Conservation (phyloP, 2,888 invertebrate genomes). For the Opisthograptis luteolata region DNA sequence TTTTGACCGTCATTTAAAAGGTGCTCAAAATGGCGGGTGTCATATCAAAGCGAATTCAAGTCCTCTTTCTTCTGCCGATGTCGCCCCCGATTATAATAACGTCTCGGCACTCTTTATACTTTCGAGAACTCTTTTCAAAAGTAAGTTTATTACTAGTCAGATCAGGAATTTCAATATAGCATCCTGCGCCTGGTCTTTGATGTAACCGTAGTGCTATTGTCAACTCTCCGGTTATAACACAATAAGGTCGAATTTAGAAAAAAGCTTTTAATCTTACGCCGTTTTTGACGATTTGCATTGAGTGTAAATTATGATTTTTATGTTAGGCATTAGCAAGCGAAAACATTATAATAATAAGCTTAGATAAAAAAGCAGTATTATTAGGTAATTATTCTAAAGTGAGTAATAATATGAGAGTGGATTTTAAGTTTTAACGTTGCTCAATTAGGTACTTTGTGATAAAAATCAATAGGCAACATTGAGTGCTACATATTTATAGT, state of each 20-base stretch:
- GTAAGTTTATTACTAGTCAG: slow-evolving; percentile 80
- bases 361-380: neutral
- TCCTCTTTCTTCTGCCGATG: slow-evolving; percentile 36
- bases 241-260: slow-evolving; percentile 15
- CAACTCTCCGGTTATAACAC: slow-evolving; percentile 17
- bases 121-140: slow-evolving; percentile 40
- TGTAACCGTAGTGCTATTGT: slow-evolving; percentile 53
- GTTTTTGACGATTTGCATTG: slow-evolving; percentile 23
- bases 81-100: slow-evolving; percentile 37
- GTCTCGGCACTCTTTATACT: slow-evolving; percentile 34
- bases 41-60: slow-evolving; percentile 17
- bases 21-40: slow-evolving; percentile 33
- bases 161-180: slow-evolving; percentile 82
- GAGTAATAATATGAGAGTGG: no score
- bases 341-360: slow-evolving; percentile 6
- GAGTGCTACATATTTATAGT: no score
- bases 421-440: no score
- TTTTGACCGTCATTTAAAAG: slow-evolving; percentile 28
- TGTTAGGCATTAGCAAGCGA: slow-evolving; percentile 14
- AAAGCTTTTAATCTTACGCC: neutral
- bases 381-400: no score
- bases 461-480: no score
- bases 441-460: no score
- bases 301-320: slow-evolving; percentile 22
- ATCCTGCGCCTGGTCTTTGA: slow-evolving; percentile 80